phyloP scores from a whole-genome alignment of 2,888 invertebrate species.

The Mongoloraphidia duomilia region DNA sequence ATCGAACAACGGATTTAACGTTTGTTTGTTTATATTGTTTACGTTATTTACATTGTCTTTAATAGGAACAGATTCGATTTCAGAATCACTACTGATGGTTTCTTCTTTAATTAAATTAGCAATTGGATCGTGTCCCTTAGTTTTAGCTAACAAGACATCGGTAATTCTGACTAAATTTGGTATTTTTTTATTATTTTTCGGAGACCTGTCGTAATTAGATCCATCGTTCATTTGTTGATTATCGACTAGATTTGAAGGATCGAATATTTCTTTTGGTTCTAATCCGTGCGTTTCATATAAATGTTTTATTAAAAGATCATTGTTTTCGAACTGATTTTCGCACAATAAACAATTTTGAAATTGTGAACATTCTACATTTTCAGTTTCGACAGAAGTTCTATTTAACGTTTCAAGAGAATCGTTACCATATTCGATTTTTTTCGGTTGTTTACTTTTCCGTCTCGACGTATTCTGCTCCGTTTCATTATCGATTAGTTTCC shows the following conservation, averaged over 20 bases:
- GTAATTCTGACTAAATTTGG: slow-evolving; percentile 28
- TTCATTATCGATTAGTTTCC: not conserved
- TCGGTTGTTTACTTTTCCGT: slow-evolving; percentile 28
- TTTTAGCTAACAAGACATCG: slow-evolving; percentile 15
- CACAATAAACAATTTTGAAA: slow-evolving; percentile 37
- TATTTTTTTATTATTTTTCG: slow-evolving; percentile 25
- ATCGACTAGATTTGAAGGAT: not conserved
- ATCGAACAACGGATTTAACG: too few relatives aligned
- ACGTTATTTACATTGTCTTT: too few relatives aligned
- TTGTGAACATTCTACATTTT: slow-evolving; percentile 23
- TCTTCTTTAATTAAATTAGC: not conserved
- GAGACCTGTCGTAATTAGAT: slow-evolving; percentile 5
- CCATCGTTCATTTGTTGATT: slow-evolving; percentile 5
- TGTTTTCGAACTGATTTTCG: slow-evolving; percentile 31
- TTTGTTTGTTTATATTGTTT: too few relatives aligned
- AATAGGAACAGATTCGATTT: not conserved
- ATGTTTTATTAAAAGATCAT: slow-evolving; percentile 34
- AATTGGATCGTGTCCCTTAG: slow-evolving; percentile 6
- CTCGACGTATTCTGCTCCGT: slow-evolving; percentile 11
- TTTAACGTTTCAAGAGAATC: not conserved
- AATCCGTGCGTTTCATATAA: slow-evolving; percentile 34
- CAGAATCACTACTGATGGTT: not conserved
- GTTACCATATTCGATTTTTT: slow-evolving; percentile 21
- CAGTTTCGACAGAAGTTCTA: not conserved
- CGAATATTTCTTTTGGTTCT: slow-evolving; percentile 12